Evolutionary conservation across 2,888 invertebrate genomes (phyloP), one percentile per base, ranked within the genome.

Genomic region (Galeruca laticollis): DNA sequence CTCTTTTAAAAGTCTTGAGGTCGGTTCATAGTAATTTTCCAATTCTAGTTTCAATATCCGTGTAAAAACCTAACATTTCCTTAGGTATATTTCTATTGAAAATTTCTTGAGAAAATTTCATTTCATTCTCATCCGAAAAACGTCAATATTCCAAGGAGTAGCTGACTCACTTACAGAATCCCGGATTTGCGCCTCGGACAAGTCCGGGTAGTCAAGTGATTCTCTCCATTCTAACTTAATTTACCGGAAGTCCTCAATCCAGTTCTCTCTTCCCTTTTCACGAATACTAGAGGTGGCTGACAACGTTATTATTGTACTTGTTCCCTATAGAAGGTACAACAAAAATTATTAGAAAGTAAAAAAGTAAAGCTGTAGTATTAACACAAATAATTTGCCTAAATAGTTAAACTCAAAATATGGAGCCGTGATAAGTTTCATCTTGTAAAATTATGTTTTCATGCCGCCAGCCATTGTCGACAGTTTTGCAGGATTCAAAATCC

Each of bases 211-310:
- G 68, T 74, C 74, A 75, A 73, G 75, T 71, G 75, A 72, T 73
- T 75, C 72, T 74, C 72, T 70, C 71, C 73, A 73, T 74, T 72
- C 75, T 70, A 74, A 76, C 73, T 70, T 72, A 76, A 76, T 76
- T 74, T 74, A 60, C 54, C 72, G 76, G 74, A 75, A 76, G 76
- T 76, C 73, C 69, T 72, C 70, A 67, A 74, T 73, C 70, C 73
- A 68, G 67, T 72, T 74, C 70, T 60, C 68, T 70, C 70, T 73
- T 73, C 62, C 69, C 74, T 66, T 63, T 57, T 43, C 47, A 54
- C 35, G 18, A 59, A 66, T 31, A 59, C 11, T 64, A 64, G 63
- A 64, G 56, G 33, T 64, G 63, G 62, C 9, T 8, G 8, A 15
- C 2, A 18, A 31, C 26, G 31, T 26, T 33, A 20, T 20, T 20